phyloP scores from a whole-genome alignment of 2,888 invertebrate genomes.

The Glaucopsyche alexis region DNA sequence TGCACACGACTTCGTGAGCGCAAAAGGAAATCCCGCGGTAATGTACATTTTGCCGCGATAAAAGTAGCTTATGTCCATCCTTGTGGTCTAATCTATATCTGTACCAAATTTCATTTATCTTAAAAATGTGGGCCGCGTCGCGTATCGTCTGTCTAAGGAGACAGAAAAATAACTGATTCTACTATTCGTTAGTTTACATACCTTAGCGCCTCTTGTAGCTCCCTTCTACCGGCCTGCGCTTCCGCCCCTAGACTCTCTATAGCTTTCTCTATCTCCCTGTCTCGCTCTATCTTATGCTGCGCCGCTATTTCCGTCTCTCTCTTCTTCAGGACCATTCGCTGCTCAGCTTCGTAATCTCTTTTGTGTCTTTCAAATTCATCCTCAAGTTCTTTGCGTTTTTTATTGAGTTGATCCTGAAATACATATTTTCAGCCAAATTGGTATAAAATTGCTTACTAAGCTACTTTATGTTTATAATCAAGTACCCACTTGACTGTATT shows the following conservation, averaged over 20 bases:
- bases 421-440: not conserved
- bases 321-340: slow-evolving; percentile 80
- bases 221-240: slow-evolving; percentile 78
- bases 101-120: no score
- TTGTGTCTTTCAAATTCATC: slow-evolving; percentile 83
- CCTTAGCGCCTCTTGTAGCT: slow-evolving; percentile 81
- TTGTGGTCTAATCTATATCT: no score
- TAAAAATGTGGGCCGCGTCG: no score
- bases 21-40: no score
- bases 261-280: slow-evolving; percentile 87
- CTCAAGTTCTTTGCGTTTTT: slow-evolving; percentile 81
- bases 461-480: no score
- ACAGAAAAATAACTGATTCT: no score
- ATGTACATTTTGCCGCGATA: no score
- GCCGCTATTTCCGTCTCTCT: slow-evolving; percentile 85
- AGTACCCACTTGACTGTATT: no score
- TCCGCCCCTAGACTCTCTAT: slow-evolving; percentile 85
- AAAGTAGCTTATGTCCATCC: no score
- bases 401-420: slow-evolving; percentile 66
- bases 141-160: no score
- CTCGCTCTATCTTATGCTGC: slow-evolving; percentile 85
- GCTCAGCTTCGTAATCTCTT: slow-evolving; percentile 81
- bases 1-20: no score
- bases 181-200: slow-evolving; percentile 35
- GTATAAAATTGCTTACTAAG: not conserved